A percentile compares a stretch with the other conserved stretches of the same genome.
Evolutionary conservation across 2,113 vertebrate species (phyloP).

Genomic region (Dicrurus megarhynchus): DNA sequence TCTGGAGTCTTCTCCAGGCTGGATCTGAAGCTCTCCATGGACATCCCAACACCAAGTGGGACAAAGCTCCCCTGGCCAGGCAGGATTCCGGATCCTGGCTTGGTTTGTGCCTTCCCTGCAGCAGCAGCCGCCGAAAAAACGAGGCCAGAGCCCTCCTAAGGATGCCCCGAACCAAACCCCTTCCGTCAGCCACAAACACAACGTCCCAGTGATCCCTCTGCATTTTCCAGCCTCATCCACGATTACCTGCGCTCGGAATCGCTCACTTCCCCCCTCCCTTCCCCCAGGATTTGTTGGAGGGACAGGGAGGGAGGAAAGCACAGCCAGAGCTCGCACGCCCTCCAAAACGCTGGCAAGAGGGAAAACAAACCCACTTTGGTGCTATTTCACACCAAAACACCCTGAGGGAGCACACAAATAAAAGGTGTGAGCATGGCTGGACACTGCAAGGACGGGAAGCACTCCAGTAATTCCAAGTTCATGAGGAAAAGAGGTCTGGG

Average conservation of each 20-base stretch:
- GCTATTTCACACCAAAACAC: background rate
- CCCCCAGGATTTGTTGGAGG: background rate
- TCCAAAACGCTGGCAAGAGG: background rate
- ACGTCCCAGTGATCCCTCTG: background rate
- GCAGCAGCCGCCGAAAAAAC: background rate
- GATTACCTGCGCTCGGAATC: background rate
- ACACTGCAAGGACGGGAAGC: background rate
- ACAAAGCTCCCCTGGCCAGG: background rate
- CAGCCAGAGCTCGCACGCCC: accelerated
- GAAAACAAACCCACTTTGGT: background rate
- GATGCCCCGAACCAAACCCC: background rate
- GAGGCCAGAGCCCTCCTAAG: background rate
- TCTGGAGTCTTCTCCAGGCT: background rate
- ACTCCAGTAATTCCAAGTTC: background rate
- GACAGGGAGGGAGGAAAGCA: background rate
- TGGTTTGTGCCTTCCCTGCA: background rate
- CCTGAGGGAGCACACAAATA: background rate
- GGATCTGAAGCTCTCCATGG: background rate
- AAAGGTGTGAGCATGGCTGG: background rate
- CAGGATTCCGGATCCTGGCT: background rate
- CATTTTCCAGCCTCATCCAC: background rate
- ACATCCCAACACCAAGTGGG: background rate
- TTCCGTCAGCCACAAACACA: background rate
- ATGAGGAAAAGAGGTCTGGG: accelerated
- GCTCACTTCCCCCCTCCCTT: background rate